These are phyloP conservation scores for Morone saxatilis DNA, from an alignment of 2,113 vertebrate genomes.

Conservation along the genomic window DNA sequence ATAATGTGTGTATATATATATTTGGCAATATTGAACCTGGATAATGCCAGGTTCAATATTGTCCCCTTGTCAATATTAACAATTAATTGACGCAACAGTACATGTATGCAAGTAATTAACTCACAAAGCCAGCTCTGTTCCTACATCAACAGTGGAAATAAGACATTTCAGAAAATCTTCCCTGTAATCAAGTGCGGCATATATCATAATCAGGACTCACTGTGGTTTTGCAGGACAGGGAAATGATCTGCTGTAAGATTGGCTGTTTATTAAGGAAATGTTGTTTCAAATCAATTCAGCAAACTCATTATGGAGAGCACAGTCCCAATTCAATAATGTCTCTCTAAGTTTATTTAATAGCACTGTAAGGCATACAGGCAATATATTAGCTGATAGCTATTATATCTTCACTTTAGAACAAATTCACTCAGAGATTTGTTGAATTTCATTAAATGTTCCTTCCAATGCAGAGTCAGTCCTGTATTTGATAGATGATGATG, in stretches of 20 bases:
- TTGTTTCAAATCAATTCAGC: slow-evolving; percentile 1
- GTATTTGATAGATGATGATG: background rate
- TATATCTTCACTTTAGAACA: background rate
- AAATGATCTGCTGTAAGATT: background rate
- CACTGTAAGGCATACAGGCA: background rate
- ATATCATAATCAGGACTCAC: background rate
- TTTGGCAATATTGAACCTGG: too few species aligned
- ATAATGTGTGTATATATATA: too few species aligned
- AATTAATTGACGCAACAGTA: too few species aligned
- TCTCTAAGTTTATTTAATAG: background rate
- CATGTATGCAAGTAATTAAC: background rate
- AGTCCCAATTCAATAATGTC: background rate
- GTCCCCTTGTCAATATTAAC: background rate
- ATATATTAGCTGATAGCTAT: background rate
- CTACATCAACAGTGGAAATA: background rate
- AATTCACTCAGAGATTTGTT: background rate
- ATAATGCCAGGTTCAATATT: background rate
- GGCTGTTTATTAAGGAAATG: slow-evolving; percentile 4
- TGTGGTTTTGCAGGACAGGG: background rate
- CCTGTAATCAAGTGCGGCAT: background rate
- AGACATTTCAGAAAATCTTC: background rate
- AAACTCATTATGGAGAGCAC: background rate
- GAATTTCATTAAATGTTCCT: background rate
- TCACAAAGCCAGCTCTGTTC: background rate
- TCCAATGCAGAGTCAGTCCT: background rate